Conservation (phyloP, 2,113 vertebrate genomes). For the Pteruthius melanotis region DNA sequence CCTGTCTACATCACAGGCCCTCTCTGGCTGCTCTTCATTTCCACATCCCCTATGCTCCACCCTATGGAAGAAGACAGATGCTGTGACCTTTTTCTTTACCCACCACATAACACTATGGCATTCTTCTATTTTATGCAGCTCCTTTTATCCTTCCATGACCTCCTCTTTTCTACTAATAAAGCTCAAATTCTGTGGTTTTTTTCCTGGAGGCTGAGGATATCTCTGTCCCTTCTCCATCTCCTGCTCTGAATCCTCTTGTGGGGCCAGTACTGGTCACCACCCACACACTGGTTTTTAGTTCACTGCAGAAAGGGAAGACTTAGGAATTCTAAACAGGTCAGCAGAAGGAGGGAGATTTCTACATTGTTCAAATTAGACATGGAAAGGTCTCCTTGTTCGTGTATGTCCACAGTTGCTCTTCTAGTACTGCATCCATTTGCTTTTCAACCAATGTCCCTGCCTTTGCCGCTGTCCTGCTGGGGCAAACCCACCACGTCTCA, state of each 20-base stretch:
- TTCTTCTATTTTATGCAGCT: neutral
- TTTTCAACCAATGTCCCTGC: neutral
- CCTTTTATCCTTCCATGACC: neutral
- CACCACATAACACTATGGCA: neutral
- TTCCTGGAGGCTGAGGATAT: neutral
- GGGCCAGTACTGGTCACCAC: neutral
- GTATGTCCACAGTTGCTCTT: neutral
- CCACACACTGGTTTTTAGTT: neutral
- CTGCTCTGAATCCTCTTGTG: fast-evolving
- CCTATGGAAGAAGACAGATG: neutral
- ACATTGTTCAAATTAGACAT: neutral
- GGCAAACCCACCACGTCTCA: neutral
- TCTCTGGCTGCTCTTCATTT: neutral
- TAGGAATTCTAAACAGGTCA: neutral
- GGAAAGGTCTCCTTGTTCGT: neutral
- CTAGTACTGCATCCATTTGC: neutral
- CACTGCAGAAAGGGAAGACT: neutral
- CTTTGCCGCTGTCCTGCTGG: neutral
- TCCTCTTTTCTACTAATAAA: neutral
- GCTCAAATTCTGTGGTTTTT: neutral
- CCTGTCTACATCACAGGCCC: too few relatives aligned
- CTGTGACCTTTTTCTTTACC: neutral
- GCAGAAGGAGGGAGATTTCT: neutral
- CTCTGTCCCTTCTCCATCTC: neutral
- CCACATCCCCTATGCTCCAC: neutral